phyloP scores from a whole-genome alignment of 2,888 invertebrate genomes.

The Drosophila stalkeri region DNA sequence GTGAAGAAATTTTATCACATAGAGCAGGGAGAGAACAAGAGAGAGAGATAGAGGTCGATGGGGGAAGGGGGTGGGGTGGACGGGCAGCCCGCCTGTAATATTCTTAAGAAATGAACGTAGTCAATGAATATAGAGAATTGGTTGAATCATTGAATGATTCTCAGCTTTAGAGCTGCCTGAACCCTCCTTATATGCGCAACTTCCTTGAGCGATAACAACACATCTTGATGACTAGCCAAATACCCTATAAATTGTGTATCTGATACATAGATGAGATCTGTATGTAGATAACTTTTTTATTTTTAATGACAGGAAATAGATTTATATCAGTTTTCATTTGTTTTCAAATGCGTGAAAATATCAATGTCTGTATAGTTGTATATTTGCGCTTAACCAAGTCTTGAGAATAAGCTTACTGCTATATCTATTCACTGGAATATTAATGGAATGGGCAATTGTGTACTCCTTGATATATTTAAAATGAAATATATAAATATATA shows the following conservation, averaged over 20 bases:
- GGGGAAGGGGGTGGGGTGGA: too few relatives aligned
- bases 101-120: constrained; percentile 17
- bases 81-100: not conserved
- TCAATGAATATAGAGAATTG: constrained; percentile 32
- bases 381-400: too few relatives aligned
- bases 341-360: not conserved
- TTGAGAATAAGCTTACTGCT: not conserved
- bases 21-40: not conserved
- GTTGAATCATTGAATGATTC: constrained; percentile 38
- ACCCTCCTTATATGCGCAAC: not conserved
- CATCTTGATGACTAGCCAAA: not conserved
- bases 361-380: too few relatives aligned
- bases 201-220: not conserved
- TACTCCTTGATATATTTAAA: not conserved
- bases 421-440: not conserved
- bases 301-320: not conserved
- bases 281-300: too few relatives aligned
- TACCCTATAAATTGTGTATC: constrained; percentile 7
- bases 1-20: constrained; percentile 18
- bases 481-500: too few relatives aligned
- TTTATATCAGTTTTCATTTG: not conserved
- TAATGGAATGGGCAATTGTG: not conserved
- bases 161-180: constrained; percentile 12
- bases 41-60: not conserved
- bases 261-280: not conserved